Base-by-base conservation (phyloP, 2,888 invertebrate species). In the Chrysotoxum bicinctum region DNA sequence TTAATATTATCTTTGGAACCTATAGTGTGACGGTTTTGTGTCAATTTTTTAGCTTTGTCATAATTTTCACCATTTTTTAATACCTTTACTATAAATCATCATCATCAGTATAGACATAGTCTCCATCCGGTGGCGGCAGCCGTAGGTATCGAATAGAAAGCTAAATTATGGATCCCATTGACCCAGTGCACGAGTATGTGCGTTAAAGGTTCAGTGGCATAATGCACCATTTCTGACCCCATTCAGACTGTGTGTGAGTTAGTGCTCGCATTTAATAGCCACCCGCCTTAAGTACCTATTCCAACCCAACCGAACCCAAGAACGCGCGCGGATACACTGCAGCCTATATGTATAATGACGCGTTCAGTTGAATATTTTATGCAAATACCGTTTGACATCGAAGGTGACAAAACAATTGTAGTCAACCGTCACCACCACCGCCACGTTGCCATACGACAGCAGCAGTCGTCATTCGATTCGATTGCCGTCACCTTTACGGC, bases 361-460 rank as follows among this genome's bases (percentile, higher is more conserved):
- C 84, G 80, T 80, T 80, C 72, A 56, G 45, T 23, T 37, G 85
- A 81, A 85, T 81, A 85, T 77, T 85, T 85, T 85, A 85, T 85
- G 85, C 85, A 85, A 85, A 85, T 85, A 52, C 16, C 73, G 16
- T 32, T 69, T 85, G 85, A 85, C 85, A 85, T 85, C 85, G 81
- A 81, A 85, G 85, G 85, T 85, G 85, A 85, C 85, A 85, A 85
- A 85, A 81, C 85, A 85, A 85, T 85, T 85, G 75, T 68, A 76
- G 48, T 73, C 68, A 40, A 85, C 45, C 72, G 70, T 75, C 45
- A 30, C 64, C 58, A 77, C 69, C 26, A 16, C 66, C 21, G 19
- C 4, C 10, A 1, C 16, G 21, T 19, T 21, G 48, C 8, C 48
- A 21, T 21, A 26, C 54, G 37, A 32, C 32, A 58, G 56, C 19